Conservation (phyloP, 2,888 invertebrate species). For the Dasypolia templi region DNA sequence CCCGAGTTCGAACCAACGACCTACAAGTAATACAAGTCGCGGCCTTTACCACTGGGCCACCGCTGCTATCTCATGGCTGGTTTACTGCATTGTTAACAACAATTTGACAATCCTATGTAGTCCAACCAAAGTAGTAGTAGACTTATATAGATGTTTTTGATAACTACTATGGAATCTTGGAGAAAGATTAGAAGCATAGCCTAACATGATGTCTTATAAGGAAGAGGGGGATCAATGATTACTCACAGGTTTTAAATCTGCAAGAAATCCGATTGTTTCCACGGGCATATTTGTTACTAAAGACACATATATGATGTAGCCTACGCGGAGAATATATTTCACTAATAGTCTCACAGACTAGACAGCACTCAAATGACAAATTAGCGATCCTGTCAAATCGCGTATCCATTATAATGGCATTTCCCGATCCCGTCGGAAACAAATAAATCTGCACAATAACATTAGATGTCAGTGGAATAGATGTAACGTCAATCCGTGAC, state of each 20-base stretch:
- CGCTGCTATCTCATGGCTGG: too few species aligned
- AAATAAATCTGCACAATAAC: constrained; percentile 88
- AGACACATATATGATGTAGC: not conserved
- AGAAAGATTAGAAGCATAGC: not conserved
- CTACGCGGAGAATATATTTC: constrained; percentile 15
- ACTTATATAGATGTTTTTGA: not conserved
- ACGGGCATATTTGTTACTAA: constrained; percentile 15
- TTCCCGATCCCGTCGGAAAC: constrained; percentile 84
- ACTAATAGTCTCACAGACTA: constrained; percentile 20
- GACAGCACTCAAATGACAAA: constrained; percentile 70
- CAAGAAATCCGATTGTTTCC: not conserved
- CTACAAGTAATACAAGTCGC: too few species aligned
- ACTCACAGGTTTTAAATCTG: constrained; percentile 2
- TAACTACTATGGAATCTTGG: not conserved
- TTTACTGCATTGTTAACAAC: not conserved
- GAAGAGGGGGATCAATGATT: not conserved
- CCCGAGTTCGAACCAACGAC: too few species aligned
- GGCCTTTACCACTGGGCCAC: too few species aligned
- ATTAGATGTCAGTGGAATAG: constrained; percentile 84
- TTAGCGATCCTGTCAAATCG: constrained; percentile 75
- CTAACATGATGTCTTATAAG: not conserved
- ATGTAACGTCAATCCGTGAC: constrained; percentile 87
- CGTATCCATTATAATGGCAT: constrained; percentile 83
- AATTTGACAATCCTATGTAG: not conserved
- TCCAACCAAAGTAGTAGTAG: not conserved